Evolutionary conservation across 2,888 invertebrate species (phyloP).

Genomic region (Andrena dorsata): DNA sequence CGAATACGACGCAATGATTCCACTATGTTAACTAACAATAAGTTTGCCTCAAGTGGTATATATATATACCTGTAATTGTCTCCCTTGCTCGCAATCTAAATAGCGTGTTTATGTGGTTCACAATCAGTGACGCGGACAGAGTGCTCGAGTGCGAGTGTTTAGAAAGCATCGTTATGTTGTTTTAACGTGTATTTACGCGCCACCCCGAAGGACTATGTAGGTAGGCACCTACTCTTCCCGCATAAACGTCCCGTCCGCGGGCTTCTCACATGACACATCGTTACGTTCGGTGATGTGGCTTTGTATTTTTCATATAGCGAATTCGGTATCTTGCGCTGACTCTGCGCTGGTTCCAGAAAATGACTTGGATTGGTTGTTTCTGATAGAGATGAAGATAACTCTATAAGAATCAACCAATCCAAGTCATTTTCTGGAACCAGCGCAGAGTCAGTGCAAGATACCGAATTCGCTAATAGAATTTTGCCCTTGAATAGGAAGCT

Average conservation of each 20-base stretch:
- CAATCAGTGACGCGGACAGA: neutral
- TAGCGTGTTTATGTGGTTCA: neutral
- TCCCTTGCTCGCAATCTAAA: neutral
- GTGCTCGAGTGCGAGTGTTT: neutral
- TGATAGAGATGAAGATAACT: too few relatives aligned
- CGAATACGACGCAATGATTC: too few relatives aligned
- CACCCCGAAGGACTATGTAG: neutral
- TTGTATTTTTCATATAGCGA: neutral
- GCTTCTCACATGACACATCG: neutral
- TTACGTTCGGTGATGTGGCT: neutral
- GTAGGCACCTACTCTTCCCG: neutral
- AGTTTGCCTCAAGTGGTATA: too few relatives aligned
- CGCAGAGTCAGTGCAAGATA: too few relatives aligned
- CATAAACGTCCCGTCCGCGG: too few relatives aligned
- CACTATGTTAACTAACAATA: too few relatives aligned
- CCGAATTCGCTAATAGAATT: too few relatives aligned
- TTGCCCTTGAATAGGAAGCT: neutral
- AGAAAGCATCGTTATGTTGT: neutral
- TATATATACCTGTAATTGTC: neutral
- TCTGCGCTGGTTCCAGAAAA: too few relatives aligned
- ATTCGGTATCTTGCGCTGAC: too few relatives aligned
- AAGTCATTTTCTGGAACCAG: too few relatives aligned
- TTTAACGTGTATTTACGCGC: neutral
- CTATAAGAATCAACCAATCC: too few relatives aligned
- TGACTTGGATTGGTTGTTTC: too few relatives aligned